A percentile compares a stretch with the other conserved stretches of the same genome.
phyloP scores from a whole-genome alignment of 1,140 invertebrate genomes.

The Pseudomyrmex dendroicus region DNA sequence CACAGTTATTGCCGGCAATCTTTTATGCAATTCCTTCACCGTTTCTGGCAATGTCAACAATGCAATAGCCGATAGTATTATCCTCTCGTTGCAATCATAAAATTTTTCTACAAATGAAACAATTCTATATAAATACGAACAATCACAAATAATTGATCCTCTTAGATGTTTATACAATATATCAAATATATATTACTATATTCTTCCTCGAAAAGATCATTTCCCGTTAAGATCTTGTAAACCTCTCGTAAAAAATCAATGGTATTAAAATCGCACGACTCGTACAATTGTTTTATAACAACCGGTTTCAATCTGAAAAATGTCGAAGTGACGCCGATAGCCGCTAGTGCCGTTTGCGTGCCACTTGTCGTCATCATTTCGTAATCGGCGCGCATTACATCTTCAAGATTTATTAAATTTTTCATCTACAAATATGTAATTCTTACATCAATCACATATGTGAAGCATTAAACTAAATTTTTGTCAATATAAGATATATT shows the following conservation, averaged over 20 bases:
- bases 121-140: conserved; percentile 40
- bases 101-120: conserved; percentile 71
- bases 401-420: conserved; percentile 72
- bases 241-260: conserved; percentile 78
- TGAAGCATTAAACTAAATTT: conserved; percentile 13
- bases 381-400: conserved; percentile 76
- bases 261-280: conserved; percentile 67
- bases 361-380: conserved; percentile 72
- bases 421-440: conserved; percentile 62
- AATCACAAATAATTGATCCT: conserved; percentile 34
- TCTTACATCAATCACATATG: background rate
- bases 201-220: conserved; percentile 79
- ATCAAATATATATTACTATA: conserved; percentile 70
- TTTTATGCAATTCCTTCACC: conserved; percentile 76
- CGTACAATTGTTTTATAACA: conserved; percentile 72
- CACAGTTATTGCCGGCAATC: conserved; percentile 71
- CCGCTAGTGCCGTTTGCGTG: conserved; percentile 71
- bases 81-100: conserved; percentile 80
- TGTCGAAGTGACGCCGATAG: conserved; percentile 79
- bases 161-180: background rate
- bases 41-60: conserved; percentile 80
- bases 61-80: conserved; percentile 81
- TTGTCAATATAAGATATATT: conserved; percentile 25
- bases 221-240: conserved; percentile 78
- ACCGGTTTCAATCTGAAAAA: conserved; percentile 71